Evolutionary conservation across 2,113 vertebrate species (phyloP).

Genomic region (Loxodonta africana): DNA sequence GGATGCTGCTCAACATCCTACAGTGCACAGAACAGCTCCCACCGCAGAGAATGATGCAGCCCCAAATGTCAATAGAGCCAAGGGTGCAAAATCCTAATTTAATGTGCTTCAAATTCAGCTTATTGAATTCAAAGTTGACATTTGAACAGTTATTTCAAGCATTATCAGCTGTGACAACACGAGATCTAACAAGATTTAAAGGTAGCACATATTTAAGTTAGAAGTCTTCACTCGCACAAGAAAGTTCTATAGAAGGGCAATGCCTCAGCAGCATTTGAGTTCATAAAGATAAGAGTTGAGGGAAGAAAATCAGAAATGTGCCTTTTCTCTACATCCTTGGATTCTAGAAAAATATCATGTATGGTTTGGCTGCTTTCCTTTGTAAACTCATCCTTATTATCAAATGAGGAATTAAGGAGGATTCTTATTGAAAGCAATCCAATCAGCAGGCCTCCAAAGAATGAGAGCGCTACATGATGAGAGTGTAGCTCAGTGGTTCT

Average conservation of each 20-base stretch:
- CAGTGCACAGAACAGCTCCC: not conserved
- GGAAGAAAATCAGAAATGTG: not conserved
- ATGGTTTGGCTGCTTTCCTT: not conserved
- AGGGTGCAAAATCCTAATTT: not conserved
- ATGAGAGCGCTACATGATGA: not conserved
- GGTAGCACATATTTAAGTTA: not conserved
- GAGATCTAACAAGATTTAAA: not conserved
- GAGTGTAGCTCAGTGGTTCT: not conserved
- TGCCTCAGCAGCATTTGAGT: not conserved
- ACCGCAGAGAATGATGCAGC: not conserved
- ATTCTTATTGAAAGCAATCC: not conserved
- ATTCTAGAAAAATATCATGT: conserved; percentile 2
- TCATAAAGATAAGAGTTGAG: not conserved
- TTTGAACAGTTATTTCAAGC: conserved; percentile 34
- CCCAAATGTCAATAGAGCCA: not conserved
- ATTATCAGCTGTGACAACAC: not conserved
- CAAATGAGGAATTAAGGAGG: not conserved
- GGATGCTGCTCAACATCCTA: not conserved
- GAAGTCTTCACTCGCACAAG: not conserved
- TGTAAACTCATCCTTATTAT: not conserved
- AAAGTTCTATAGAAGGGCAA: not conserved
- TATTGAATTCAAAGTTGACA: not conserved
- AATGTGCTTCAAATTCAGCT: conserved; percentile 3
- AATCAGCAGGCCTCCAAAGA: not conserved
- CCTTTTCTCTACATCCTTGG: not conserved